A percentile compares a stretch with the other conserved stretches of the same genome.
phyloP scores from a whole-genome alignment of 2,888 invertebrate genomes.

The Drosophila lutescens region DNA sequence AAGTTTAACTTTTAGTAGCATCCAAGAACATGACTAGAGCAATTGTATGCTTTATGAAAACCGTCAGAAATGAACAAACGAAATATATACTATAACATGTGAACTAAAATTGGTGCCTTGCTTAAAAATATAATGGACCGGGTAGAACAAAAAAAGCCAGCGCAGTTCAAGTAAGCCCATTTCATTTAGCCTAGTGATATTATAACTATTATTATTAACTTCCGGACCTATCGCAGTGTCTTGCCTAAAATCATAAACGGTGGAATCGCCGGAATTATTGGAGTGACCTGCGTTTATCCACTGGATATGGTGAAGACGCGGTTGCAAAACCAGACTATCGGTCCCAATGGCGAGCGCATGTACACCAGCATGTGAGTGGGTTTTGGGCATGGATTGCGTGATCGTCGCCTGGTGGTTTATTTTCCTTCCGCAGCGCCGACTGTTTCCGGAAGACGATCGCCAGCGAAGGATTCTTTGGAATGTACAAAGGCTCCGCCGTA shows the following conservation, averaged over 20 bases:
- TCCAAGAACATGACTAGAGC: constrained; percentile 32
- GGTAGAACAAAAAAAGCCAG: constrained; percentile 6
- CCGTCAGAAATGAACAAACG: constrained; percentile 27
- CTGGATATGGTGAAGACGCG: constrained; percentile 98
- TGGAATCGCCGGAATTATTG: constrained; percentile 97
- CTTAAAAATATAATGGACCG: neutral
- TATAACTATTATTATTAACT: neutral
- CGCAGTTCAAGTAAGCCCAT: constrained; percentile 30
- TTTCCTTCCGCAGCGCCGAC: constrained; percentile 90
- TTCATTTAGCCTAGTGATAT: neutral
- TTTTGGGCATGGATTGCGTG: neutral
- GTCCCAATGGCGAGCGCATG: constrained; percentile 93
- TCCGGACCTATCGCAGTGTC: constrained; percentile 80
- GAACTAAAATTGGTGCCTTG: neutral
- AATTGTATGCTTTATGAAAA: constrained; percentile 32
- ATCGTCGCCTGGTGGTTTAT: neutral
- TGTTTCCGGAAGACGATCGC: constrained; percentile 96
- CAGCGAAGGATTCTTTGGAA: constrained; percentile 97
- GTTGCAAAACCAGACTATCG: constrained; percentile 96
- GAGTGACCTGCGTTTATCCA: constrained; percentile 97
- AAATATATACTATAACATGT: constrained; percentile 15
- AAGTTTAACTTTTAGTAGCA: constrained; percentile 41
- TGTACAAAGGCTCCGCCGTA: constrained; percentile 98
- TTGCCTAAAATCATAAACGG: constrained; percentile 97
- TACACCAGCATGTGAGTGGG: constrained; percentile 94